These are phyloP conservation scores for Chascanopsetta lugubris DNA, from an alignment of 2,113 vertebrate species.

Conservation along the genomic window DNA sequence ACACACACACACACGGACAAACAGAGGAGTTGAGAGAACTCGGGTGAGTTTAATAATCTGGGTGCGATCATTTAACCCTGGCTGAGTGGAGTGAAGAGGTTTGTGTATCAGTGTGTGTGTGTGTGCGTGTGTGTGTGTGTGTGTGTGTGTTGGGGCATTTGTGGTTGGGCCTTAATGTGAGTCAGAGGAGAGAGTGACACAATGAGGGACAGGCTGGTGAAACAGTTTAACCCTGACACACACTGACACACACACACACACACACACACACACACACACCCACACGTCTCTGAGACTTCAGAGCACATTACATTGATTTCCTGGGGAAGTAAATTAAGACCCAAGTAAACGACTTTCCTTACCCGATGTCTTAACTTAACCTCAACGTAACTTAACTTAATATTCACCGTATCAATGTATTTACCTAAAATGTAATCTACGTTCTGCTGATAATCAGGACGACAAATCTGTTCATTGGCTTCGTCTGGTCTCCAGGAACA, in stretches of 20 bases:
- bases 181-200: conserved; percentile 60
- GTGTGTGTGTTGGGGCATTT: conserved; percentile 48
- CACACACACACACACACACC: conserved; percentile 41
- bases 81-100: conserved; percentile 78
- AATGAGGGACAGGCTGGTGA: conserved; percentile 67
- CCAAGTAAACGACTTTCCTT: neutral
- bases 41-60: conserved; percentile 78
- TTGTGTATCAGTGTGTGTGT: conserved; percentile 65
- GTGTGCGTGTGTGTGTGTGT: conserved; percentile 75
- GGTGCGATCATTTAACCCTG: conserved; percentile 79
- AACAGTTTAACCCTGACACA: conserved; percentile 76
- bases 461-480: no score
- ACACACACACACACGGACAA: conserved; percentile 49
- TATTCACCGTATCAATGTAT: no score
- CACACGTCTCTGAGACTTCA: neutral
- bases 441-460: no score
- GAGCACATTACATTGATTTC: neutral
- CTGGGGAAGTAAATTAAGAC: neutral
- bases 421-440: no score
- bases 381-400: no score
- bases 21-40: conserved; percentile 60
- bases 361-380: neutral
- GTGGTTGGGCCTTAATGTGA: conserved; percentile 54
- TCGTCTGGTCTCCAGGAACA: no score
- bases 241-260: conserved; percentile 41